Base-by-base conservation (phyloP, 2,797 vertebrate species). In the Danio choprae region DNA sequence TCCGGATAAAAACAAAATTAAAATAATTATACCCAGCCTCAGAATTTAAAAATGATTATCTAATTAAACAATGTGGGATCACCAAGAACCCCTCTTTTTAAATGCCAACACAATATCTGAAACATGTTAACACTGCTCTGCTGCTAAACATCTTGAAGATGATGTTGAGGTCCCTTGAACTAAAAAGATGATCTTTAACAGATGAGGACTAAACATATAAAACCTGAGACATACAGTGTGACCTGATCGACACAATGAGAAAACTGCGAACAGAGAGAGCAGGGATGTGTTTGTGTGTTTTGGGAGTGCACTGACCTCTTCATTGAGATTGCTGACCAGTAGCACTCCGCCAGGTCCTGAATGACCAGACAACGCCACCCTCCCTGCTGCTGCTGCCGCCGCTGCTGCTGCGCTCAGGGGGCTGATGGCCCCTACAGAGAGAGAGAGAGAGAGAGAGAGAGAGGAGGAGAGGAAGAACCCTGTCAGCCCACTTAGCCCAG, bases 251-350 rank as follows among this genome's bases (percentile, higher is more conserved):
- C 48, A 79, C 62, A 84, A 68, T 82, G 40, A 56, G 13, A 74
- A 76, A 68, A 74, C 69, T 79, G 40, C 74, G 65, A 83, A 83
- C 41, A 74, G 63, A 76, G 40, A 74, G 53, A 74, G 78, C 74
- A 78, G 80, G 59, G 51, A 78, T 67, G 59, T 71, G 68, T 70
- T 62, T 75, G 29, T 40, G 29, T 41, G 72, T 74, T 44, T 56
- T 74, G 11, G 13, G 62, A 20, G 51, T 56, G 72, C 58, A 87
- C 86, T 83, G 84, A 99, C 98, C 98, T 99, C 97, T 90, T 98
- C 97, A 77, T 99, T 99, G 82, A 99, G 95, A 92, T 99, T 99
- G 94, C 97, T 98, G 85, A 97, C 97, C 89, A 99, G 90, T 77
- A 99, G 95, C 77, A 96, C 95, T 48, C 94, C 95, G 73, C 95